Conservation (phyloP, 2,113 vertebrate species). For the Neodontobutis hainanensis region DNA sequence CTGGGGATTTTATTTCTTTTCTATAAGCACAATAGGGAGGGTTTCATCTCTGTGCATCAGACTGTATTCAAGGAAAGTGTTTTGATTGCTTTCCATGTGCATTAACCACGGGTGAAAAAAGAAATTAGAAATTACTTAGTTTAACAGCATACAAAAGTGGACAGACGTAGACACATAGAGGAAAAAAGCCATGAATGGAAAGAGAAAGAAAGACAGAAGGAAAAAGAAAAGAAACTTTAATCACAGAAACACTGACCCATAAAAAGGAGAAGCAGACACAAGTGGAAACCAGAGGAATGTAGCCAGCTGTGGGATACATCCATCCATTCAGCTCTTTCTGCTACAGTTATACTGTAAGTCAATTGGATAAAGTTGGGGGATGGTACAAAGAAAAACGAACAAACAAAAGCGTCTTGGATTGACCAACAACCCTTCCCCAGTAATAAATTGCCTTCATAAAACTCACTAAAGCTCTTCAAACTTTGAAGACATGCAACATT, state of each 20-base stretch:
- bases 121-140: background rate
- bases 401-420: conserved; percentile 73
- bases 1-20: no score
- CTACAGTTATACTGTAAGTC: conserved; percentile 77
- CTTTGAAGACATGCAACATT: no score
- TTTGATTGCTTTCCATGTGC: background rate
- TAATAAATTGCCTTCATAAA: no score
- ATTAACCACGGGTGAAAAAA: background rate
- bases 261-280: conserved; percentile 77
- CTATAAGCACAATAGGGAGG: no score
- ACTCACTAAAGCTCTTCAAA: no score
- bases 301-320: conserved; percentile 77
- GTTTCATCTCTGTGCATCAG: no score
- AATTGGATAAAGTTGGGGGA: conserved; percentile 40
- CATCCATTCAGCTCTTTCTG: conserved; percentile 64
- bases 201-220: conserved; percentile 57
- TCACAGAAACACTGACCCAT: conserved; percentile 79
- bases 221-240: conserved; percentile 67
- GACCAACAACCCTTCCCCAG: conserved; percentile 46
- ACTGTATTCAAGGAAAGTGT: background rate
- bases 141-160: conserved; percentile 51
- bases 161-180: conserved; percentile 40
- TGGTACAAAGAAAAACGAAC: conserved; percentile 34
- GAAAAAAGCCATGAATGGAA: conserved; percentile 74
- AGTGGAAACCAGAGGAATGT: conserved; percentile 79